Percentiles rank a stretch among this genome's conserved stretches.
Conservation (phyloP, 2,888 invertebrate genomes). For the Agrilus mali region DNA sequence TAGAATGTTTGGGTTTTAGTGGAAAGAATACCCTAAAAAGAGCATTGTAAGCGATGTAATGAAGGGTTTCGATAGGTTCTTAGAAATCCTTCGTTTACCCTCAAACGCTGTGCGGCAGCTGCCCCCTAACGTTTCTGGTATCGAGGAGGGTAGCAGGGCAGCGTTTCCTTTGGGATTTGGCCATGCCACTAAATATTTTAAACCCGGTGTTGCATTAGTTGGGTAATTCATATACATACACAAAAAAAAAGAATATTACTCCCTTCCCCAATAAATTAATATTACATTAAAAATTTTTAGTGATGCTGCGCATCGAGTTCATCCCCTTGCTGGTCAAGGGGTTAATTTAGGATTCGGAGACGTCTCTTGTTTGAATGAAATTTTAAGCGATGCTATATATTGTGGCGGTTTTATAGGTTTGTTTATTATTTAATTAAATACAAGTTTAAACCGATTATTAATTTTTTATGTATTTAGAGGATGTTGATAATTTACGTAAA, state of each 20-base stretch:
- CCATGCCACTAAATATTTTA: conserved; percentile 76
- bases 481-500: conserved; percentile 18
- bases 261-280: background rate
- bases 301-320: conserved; percentile 82
- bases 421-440: background rate
- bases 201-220: conserved; percentile 68
- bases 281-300: conserved; percentile 31
- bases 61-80: conserved; percentile 37
- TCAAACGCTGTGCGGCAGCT: conserved; percentile 28
- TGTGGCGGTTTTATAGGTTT: conserved; percentile 63
- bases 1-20: conserved; percentile 28
- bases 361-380: conserved; percentile 56
- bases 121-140: conserved; percentile 54
- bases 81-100: conserved; percentile 31
- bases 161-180: conserved; percentile 88
- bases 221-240: no score
- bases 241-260: conserved; percentile 6
- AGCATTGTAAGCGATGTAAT: conserved; percentile 41
- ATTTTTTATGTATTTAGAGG: background rate
- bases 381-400: conserved; percentile 56
- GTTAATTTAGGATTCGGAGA: conserved; percentile 97
- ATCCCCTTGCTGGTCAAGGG: conserved; percentile 95
- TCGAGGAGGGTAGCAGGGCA: conserved; percentile 57
- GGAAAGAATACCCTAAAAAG: conserved; percentile 47
- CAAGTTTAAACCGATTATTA: background rate